Base-by-base conservation (phyloP, 1,140 invertebrate species). In the Oryzaephilus surinamensis region DNA sequence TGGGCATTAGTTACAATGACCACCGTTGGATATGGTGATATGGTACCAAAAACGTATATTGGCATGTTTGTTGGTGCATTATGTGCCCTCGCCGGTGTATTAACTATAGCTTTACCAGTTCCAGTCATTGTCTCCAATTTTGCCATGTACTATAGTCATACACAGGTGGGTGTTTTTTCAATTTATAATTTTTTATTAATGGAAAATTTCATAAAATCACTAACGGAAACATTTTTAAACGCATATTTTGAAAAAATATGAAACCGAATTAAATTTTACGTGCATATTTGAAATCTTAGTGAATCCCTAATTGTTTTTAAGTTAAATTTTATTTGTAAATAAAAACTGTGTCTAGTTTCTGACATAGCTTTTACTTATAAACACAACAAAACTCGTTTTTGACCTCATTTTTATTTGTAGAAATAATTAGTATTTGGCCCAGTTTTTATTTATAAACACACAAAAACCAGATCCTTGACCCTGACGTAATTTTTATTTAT, bases 1-100 rank as follows among this genome's bases (percentile, higher is more conserved):
- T 98, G 93, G 93, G 94, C 93, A 11, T 71, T 98, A 58, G 93
- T 97, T 46, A 98, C 94, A 24, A 97, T 97, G 94, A 96, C 91
- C 45, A 98, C 94, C 0, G 93, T 97, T 14, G 93, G 94, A n/a
- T 98, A 97, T 61, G 94, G 94, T 16, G 89, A 93, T 64, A 94
- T 94, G 89, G 88, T 84, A 44, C 90, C 90, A 21, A 90, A 90
- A 60, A 94, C 89, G 7, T 93, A 93, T 61, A 78, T 91, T 43
- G 94, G 93, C 29, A 97, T 96, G 87, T 88, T 97, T 57, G 90
- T 97, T 21, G 93, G 93, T 45, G 89, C 90, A 8, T 72, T 97
- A 4, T 97, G 93, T 70, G 93, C 93, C 29, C 70, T 97, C 33
- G 90, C 92, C 53, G 94, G 94, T 65, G 93, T 97, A 53, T 72